Evolutionary conservation across 2,888 invertebrate species (phyloP).

Genomic region (Congeria kusceri): DNA sequence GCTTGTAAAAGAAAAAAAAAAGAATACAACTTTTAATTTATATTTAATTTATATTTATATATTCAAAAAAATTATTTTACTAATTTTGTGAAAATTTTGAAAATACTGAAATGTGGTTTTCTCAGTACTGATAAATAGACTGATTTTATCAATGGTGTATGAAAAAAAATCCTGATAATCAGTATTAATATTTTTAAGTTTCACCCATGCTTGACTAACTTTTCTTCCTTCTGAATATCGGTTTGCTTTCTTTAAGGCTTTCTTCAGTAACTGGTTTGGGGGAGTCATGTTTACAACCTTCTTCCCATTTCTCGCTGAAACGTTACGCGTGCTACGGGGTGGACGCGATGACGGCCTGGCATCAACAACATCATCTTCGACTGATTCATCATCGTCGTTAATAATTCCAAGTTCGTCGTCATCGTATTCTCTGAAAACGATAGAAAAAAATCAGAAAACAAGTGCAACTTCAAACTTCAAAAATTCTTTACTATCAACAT

Average conservation of each 20-base stretch:
- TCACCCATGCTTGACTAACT: conserved; percentile 55
- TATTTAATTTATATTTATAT: too few relatives aligned
- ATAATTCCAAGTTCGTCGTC: background rate
- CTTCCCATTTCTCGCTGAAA: conserved; percentile 71
- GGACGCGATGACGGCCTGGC: conserved; percentile 39
- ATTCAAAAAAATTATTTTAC: too few relatives aligned
- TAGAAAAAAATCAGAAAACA: background rate
- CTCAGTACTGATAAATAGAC: too few relatives aligned
- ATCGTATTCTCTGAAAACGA: background rate
- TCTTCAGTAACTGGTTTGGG: conserved; percentile 78
- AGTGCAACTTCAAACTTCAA: too few relatives aligned
- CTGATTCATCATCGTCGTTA: conserved; percentile 35
- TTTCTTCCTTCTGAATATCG: conserved; percentile 72
- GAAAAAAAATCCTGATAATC: background rate
- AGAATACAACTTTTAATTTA: too few relatives aligned
- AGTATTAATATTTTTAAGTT: background rate
- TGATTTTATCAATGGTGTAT: background rate
- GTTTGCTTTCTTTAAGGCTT: conserved; percentile 71
- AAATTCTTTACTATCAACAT: too few relatives aligned
- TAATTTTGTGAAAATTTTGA: too few relatives aligned
- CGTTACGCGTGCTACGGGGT: conserved; percentile 33
- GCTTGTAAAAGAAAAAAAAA: too few relatives aligned
- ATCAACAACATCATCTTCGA: conserved; percentile 33
- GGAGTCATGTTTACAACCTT: conserved; percentile 78
- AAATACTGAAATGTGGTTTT: too few relatives aligned